Conservation (phyloP, 2,797 vertebrate genomes). For the Mustela erminea region DNA sequence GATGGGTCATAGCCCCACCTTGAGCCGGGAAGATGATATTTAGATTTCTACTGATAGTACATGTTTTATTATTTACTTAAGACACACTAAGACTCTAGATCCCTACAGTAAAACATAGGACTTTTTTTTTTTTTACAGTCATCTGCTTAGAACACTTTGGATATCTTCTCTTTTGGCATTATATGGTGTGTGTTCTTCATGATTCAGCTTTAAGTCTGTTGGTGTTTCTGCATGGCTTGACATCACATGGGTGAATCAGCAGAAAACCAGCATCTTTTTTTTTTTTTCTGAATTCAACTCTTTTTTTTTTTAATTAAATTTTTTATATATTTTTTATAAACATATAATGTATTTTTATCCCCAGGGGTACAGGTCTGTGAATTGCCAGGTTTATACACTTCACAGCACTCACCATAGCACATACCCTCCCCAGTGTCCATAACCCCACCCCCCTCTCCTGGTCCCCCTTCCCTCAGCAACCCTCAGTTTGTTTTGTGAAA, state of each 20-base stretch:
- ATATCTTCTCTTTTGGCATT: slow-evolving; percentile 27
- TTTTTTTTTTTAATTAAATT: too few relatives aligned
- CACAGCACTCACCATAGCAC: too few relatives aligned
- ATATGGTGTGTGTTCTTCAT: not conserved
- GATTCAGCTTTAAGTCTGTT: not conserved
- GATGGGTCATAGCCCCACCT: not conserved
- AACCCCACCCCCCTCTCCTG: too few relatives aligned
- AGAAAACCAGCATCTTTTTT: slow-evolving; percentile 8
- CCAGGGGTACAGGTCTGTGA: too few relatives aligned
- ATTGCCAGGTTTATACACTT: too few relatives aligned
- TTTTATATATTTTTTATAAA: too few relatives aligned
- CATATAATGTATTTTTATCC: too few relatives aligned
- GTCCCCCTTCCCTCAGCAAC: too few relatives aligned
- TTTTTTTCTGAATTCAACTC: too few relatives aligned
- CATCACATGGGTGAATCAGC: not conserved
- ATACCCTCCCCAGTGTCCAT: too few relatives aligned
- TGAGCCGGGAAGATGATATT: not conserved
- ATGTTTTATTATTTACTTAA: slow-evolving; percentile 34
- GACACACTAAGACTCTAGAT: not conserved
- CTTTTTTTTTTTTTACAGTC: not conserved
- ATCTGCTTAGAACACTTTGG: not conserved
- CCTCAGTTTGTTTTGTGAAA: too few relatives aligned
- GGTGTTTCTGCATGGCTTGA: not conserved
- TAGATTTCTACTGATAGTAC: not conserved
- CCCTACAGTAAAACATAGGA: not conserved